Evolutionary conservation across 1,140 invertebrate genomes (phyloP).

Genomic region (Archivesica marissinica): DNA sequence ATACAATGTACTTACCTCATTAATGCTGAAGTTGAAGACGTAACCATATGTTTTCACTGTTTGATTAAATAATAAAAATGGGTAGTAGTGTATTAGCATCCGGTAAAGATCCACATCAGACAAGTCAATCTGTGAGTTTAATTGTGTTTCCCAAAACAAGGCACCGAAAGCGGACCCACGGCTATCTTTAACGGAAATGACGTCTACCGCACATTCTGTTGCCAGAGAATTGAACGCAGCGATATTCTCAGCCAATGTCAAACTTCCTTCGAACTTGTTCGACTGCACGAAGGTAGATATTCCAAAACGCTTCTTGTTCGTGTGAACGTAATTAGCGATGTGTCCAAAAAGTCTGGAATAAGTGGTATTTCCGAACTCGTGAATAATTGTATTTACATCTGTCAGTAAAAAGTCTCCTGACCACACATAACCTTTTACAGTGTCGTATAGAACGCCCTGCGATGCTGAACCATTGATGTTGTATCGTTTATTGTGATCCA

Average conservation of each 20-base stretch:
- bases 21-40: conserved; percentile 37
- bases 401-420: conserved; percentile 11
- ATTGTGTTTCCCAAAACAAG: conserved; percentile 50
- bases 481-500: conserved; percentile 69
- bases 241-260: background rate
- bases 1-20: conserved; percentile 46
- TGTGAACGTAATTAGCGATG: background rate
- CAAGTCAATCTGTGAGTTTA: background rate
- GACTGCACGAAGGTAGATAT: conserved; percentile 14
- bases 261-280: conserved; percentile 26
- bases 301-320: conserved; percentile 6
- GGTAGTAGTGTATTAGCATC: conserved; percentile 24
- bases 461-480: background rate
- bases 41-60: conserved; percentile 39
- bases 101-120: conserved; percentile 11
- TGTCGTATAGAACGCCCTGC: background rate
- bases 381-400: background rate
- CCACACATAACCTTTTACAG: conserved; percentile 50
- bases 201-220: background rate
- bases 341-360: background rate
- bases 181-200: conserved; percentile 53
- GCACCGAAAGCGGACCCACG: conserved; percentile 20
- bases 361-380: background rate
- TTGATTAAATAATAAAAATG: background rate
- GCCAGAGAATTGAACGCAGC: conserved; percentile 15